Percentiles rank a stretch among this genome's conserved stretches.
Conservation (phyloP, 2,888 invertebrate species). For the Panzeria rudis region DNA sequence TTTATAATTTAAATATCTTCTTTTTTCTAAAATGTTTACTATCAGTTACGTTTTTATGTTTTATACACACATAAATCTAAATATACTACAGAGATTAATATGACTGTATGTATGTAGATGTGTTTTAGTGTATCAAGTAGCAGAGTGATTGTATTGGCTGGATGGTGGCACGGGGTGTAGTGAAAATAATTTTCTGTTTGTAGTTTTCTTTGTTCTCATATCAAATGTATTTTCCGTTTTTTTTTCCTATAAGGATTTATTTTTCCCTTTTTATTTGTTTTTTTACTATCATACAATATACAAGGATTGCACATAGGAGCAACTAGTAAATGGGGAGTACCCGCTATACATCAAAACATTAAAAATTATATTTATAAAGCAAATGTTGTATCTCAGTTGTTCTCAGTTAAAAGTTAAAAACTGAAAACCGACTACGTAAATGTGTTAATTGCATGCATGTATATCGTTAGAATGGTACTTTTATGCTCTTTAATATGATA, state of each 20-base stretch:
- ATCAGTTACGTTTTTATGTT: constrained; percentile 44
- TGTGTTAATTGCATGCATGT: too few species aligned
- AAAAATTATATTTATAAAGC: too few species aligned
- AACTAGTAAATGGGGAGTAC: not conserved
- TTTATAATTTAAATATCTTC: not conserved
- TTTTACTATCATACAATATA: constrained; percentile 47
- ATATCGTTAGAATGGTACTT: too few species aligned
- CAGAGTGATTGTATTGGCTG: constrained; percentile 18
- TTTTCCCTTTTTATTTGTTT: constrained; percentile 21
- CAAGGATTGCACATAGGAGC: constrained; percentile 31
- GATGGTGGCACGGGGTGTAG: constrained; percentile 11
- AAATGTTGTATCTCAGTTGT: too few species aligned
- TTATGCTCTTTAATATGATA: too few species aligned
- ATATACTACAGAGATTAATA: constrained; percentile 17
- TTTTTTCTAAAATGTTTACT: constrained; percentile 43
- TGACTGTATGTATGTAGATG: not conserved
- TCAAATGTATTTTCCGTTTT: constrained; percentile 57
- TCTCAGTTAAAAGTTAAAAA: too few species aligned
- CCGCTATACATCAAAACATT: too few species aligned
- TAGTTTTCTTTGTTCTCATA: constrained; percentile 70
- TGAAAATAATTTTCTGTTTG: constrained; percentile 62
- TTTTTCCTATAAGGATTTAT: constrained; percentile 47
- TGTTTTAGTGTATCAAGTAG: constrained; percentile 40
- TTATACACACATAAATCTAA: not conserved
- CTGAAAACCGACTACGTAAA: too few species aligned